A percentile compares a stretch with the other conserved stretches of the same genome.
phyloP scores from a whole-genome alignment of 2,113 vertebrate species.

The Pyxicephalus adspersus region DNA sequence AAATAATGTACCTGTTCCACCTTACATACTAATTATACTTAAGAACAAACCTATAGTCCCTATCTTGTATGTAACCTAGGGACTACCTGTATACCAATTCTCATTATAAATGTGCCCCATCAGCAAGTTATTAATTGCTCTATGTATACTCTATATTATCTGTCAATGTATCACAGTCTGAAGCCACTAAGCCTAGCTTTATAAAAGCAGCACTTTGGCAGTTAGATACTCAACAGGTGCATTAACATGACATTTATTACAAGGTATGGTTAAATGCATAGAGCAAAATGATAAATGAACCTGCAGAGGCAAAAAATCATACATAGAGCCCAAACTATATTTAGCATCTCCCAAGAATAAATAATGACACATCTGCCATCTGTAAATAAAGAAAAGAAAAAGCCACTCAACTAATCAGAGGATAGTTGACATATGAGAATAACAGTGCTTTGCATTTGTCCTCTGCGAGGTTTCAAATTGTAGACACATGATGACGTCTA shows the following conservation, averaged over 20 bases:
- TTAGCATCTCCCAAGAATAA: constrained; percentile 13
- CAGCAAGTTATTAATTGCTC: not conserved
- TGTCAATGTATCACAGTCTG: not conserved
- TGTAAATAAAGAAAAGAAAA: constrained; percentile 55
- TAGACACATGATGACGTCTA: constrained; percentile 62
- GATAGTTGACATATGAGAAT: constrained; percentile 61
- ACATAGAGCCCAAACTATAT: constrained; percentile 15
- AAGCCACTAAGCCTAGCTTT: not conserved
- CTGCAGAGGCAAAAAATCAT: not conserved
- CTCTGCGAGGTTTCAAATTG: constrained; percentile 55
- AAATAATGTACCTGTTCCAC: too few relatives aligned
- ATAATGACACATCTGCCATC: constrained; percentile 17
- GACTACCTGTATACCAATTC: too few relatives aligned
- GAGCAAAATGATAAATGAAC: not conserved
- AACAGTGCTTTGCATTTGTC: constrained; percentile 65
- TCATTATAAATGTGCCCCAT: too few relatives aligned
- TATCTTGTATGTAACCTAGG: too few relatives aligned
- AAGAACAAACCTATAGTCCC: too few relatives aligned
- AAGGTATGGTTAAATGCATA: constrained; percentile 22
- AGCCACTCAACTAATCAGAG: constrained; percentile 50
- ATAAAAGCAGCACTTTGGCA: constrained; percentile 4
- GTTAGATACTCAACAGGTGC: not conserved
- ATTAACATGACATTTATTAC: constrained; percentile 2
- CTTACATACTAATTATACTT: too few relatives aligned
- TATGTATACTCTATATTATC: not conserved